Percentiles rank a stretch among this genome's conserved stretches.
Evolutionary conservation across 2,113 vertebrate species (phyloP).

Genomic region (Phodopus roborovskii): DNA sequence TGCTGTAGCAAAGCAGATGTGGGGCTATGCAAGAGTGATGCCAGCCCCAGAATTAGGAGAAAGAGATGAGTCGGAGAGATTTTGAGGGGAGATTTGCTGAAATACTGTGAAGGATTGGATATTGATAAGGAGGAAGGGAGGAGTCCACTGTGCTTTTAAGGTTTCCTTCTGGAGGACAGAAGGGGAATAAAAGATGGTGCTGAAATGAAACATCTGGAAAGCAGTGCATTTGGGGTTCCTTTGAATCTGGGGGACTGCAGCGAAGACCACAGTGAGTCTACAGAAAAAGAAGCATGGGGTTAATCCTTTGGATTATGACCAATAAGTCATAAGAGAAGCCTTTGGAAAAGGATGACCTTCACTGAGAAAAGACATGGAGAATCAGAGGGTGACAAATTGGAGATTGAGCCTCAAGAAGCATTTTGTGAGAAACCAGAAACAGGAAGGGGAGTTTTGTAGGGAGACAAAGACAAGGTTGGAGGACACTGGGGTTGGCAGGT

Average conservation of each 20-base stretch:
- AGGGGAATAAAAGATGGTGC: not conserved
- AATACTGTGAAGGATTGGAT: slow-evolving; percentile 62
- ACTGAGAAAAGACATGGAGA: not conserved
- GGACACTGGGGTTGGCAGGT: accelerated
- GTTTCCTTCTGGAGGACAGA: slow-evolving; percentile 41
- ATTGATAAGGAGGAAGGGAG: slow-evolving; percentile 58
- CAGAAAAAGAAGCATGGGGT: not conserved
- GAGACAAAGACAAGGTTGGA: not conserved
- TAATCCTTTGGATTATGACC: not conserved
- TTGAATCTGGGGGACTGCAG: not conserved
- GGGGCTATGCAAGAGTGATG: not conserved
- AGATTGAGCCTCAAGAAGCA: not conserved
- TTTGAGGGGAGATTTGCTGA: slow-evolving; percentile 52
- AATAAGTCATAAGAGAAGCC: not conserved
- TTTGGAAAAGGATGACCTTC: not conserved
- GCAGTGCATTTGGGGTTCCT: not conserved
- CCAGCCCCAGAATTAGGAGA: not conserved
- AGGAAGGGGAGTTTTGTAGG: not conserved
- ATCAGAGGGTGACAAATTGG: not conserved
- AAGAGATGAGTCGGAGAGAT: slow-evolving; percentile 17
- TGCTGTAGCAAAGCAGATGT: slow-evolving; percentile 46
- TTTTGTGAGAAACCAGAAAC: not conserved
- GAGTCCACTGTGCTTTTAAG: slow-evolving; percentile 47
- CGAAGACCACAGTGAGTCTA: not conserved
- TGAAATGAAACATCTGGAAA: slow-evolving; percentile 1